Conservation (phyloP, 2,797 vertebrate species). For the Sebastes oblongus region DNA sequence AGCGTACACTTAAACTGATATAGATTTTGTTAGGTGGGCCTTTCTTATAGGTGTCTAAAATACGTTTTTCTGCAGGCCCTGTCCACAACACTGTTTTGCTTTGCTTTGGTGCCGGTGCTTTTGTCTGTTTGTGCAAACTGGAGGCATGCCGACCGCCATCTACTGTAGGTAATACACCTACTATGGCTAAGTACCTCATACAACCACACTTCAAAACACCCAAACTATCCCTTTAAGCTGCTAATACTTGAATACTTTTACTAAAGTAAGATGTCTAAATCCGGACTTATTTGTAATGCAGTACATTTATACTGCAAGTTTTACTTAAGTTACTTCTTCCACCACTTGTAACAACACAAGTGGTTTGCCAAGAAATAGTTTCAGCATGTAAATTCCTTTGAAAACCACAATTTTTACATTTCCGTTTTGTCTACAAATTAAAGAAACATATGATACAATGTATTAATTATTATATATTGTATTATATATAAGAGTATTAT, state of each 20-base stretch:
- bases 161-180: no score
- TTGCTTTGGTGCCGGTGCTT: no score
- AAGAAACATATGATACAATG: background rate
- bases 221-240: background rate
- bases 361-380: background rate
- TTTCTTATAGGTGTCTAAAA: no score
- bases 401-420: background rate
- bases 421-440: background rate
- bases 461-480: no score
- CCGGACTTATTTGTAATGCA: background rate
- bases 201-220: no score
- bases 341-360: background rate
- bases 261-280: background rate
- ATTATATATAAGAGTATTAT: background rate
- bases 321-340: background rate
- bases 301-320: background rate
- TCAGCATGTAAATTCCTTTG: background rate
- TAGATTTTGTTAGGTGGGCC: no score
- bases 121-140: no score
- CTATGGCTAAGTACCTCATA: no score
- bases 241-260: background rate
- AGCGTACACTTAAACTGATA: no score
- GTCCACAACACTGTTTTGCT: no score
- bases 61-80: no score
- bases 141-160: no score